phyloP scores from a whole-genome alignment of 2,113 vertebrate genomes.

The Siphamia tubifer region DNA sequence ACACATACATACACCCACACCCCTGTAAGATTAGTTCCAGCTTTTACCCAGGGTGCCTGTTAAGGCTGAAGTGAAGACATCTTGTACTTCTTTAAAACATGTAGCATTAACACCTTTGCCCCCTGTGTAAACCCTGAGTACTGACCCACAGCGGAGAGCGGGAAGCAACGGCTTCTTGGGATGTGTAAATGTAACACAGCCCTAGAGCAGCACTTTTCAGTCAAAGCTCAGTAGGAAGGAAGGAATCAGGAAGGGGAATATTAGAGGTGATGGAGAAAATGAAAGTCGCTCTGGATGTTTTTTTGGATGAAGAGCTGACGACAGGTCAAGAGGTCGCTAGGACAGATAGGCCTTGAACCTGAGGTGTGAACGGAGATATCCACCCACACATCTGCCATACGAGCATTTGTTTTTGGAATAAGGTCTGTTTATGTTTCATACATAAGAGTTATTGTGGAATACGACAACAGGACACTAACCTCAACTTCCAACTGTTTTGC shows the following conservation, averaged over 20 bases:
- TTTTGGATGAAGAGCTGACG: constrained; percentile 13
- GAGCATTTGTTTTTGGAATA: neutral
- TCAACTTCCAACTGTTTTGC: too few relatives aligned
- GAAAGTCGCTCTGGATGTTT: constrained; percentile 7
- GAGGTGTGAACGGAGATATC: constrained; percentile 57
- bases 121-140: constrained; percentile 74
- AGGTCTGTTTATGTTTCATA: neutral
- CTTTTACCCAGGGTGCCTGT: constrained; percentile 74
- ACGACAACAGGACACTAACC: too few relatives aligned
- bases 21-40: constrained; percentile 74
- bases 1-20: constrained; percentile 17
- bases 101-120: constrained; percentile 80
- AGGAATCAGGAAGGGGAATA: constrained; percentile 43
- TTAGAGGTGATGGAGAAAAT: constrained; percentile 34
- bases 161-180: constrained; percentile 58
- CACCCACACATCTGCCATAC: constrained; percentile 22
- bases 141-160: constrained; percentile 66
- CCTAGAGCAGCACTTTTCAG: constrained; percentile 15
- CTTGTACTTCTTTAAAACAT: constrained; percentile 77
- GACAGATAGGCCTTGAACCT: constrained; percentile 51
- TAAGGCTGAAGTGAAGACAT: constrained; percentile 78
- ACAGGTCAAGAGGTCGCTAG: constrained; percentile 34
- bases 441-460: too few relatives aligned
- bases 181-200: constrained; percentile 22
- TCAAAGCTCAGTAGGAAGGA: constrained; percentile 43